These are phyloP conservation scores for Gambusia affinis DNA, from an alignment of 2,113 vertebrate genomes.

Conservation along the genomic window DNA sequence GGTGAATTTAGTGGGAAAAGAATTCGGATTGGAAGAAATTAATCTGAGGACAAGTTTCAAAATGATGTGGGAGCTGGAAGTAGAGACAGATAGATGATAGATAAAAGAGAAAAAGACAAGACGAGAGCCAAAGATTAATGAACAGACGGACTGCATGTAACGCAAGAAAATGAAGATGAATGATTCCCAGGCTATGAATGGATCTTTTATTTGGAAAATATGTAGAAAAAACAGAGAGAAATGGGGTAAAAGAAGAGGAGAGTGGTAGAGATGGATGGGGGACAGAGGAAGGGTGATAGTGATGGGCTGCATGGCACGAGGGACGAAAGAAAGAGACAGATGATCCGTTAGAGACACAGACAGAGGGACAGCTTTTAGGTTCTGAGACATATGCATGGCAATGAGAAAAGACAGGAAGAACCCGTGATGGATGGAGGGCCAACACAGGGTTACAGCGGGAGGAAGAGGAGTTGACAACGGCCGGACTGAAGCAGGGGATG, in stretches of 20 bases:
- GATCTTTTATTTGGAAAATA: constrained; percentile 64
- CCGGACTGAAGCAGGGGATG: constrained; percentile 41
- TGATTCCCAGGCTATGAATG: constrained; percentile 52
- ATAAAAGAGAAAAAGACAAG: constrained; percentile 48
- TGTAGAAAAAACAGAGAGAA: constrained; percentile 50
- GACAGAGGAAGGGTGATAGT: constrained; percentile 27
- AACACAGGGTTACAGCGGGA: constrained; percentile 33
- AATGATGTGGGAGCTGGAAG: constrained; percentile 32
- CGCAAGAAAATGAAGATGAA: constrained; percentile 68
- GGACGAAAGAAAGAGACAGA: constrained; percentile 52
- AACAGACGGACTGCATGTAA: constrained; percentile 45
- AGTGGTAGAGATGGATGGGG: constrained; percentile 42
- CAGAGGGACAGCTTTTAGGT: constrained; percentile 63
- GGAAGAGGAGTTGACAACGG: constrained; percentile 63
- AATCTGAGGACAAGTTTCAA: constrained; percentile 38
- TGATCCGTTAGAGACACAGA: constrained; percentile 53
- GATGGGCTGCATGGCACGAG: constrained; percentile 22
- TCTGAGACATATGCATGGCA: constrained; percentile 66
- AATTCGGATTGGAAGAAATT: constrained; percentile 36
- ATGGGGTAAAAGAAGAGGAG: constrained; percentile 11
- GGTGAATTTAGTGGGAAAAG: constrained; percentile 35
- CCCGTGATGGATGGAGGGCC: constrained; percentile 62
- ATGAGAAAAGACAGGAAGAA: constrained; percentile 54
- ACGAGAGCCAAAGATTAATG: constrained; percentile 59
- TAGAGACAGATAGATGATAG: constrained; percentile 59